Evolutionary conservation across 2,113 vertebrate genomes (phyloP).

Genomic region (Mugil cephalus): DNA sequence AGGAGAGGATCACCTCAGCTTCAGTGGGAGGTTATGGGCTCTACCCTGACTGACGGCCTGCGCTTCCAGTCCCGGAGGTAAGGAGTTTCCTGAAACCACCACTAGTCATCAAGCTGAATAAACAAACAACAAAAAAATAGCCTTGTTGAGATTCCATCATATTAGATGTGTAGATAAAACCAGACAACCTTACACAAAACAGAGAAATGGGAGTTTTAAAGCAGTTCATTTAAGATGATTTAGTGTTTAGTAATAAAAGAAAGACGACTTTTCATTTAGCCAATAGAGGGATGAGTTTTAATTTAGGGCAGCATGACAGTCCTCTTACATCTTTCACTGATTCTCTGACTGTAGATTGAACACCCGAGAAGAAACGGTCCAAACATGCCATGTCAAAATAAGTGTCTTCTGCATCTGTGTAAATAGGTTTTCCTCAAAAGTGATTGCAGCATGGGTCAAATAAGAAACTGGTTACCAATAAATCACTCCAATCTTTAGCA

Average conservation of each 20-base stretch:
- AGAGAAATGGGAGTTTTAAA: too few relatives aligned
- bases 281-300: too few relatives aligned
- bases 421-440: too few relatives aligned
- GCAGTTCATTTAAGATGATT: too few relatives aligned
- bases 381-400: neutral
- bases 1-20: neutral
- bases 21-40: constrained; percentile 28
- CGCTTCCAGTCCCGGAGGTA: neutral
- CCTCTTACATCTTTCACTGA: neutral
- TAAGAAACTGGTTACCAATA: too few relatives aligned
- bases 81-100: neutral
- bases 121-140: neutral
- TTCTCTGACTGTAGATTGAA: neutral
- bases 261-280: too few relatives aligned
- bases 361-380: constrained; percentile 3
- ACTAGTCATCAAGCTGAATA: neutral
- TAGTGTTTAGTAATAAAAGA: too few relatives aligned
- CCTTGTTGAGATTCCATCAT: neutral
- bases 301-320: too few relatives aligned
- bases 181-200: too few relatives aligned
- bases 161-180: too few relatives aligned
- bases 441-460: too few relatives aligned
- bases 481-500: too few relatives aligned
- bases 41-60: constrained; percentile 9
- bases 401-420: neutral